Evolutionary conservation across 1,140 invertebrate species (phyloP).

Genomic region (Plectrocnemia conspersa): DNA sequence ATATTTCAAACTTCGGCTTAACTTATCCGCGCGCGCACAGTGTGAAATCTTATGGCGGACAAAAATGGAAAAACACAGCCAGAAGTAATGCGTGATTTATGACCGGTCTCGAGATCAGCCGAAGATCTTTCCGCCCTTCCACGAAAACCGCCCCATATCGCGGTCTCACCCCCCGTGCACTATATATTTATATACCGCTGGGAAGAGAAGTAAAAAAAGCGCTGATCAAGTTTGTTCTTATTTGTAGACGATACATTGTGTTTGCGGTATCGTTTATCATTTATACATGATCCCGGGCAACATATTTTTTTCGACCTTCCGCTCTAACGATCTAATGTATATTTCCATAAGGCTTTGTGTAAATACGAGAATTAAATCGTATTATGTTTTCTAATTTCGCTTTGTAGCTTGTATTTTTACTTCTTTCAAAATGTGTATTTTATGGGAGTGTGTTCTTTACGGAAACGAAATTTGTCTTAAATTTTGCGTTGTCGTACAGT

Average conservation of each 20-base stretch:
- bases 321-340: no score
- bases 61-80: conserved; percentile 18
- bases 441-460: no score
- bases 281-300: no score
- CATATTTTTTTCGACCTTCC: no score
- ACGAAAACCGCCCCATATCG: background rate
- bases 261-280: conserved; percentile 24
- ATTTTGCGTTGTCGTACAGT: no score
- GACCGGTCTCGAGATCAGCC: conserved; percentile 24
- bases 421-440: no score
- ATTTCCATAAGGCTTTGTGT: no score
- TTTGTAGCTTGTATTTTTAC: no score
- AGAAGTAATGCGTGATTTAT: conserved; percentile 32
- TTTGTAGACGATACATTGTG: conserved; percentile 21
- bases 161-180: background rate
- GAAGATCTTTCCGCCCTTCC: background rate
- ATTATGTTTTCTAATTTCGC: no score
- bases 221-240: conserved; percentile 24
- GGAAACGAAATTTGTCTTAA: no score
- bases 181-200: background rate
- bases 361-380: no score
- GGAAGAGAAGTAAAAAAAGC: conserved; percentile 10
- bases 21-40: conserved; percentile 27
- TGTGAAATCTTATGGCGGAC: conserved; percentile 25
- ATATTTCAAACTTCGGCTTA: conserved; percentile 33